Evolutionary conservation across 2,113 vertebrate species (phyloP).

Genomic region (Actinemys pallida): DNA sequence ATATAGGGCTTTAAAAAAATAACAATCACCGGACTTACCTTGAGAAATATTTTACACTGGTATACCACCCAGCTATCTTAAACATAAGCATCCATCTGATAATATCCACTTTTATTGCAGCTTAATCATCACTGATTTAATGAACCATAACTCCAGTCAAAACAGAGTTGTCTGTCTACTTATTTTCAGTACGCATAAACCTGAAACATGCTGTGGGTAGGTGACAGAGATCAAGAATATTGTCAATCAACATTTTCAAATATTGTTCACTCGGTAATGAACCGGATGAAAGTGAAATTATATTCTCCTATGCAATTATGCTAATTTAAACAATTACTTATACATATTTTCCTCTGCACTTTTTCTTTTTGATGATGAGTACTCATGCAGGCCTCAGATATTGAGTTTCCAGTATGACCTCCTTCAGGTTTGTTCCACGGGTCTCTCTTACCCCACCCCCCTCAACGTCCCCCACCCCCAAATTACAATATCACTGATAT

Average conservation of each 20-base stretch:
- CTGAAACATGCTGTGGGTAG: constrained; percentile 69
- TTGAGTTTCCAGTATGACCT: constrained; percentile 34
- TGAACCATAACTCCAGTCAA: constrained; percentile 69
- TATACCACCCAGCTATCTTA: constrained; percentile 39
- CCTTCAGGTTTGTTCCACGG: constrained; percentile 33
- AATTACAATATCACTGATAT: constrained; percentile 8
- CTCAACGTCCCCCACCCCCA: background rate
- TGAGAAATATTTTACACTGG: constrained; percentile 15
- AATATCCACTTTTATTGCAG: constrained; percentile 52
- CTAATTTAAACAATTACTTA: constrained; percentile 53
- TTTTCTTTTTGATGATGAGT: constrained; percentile 50
- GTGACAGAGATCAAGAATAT: constrained; percentile 71
- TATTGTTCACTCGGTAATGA: constrained; percentile 36
- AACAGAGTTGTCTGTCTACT: constrained; percentile 66
- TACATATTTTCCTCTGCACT: constrained; percentile 33
- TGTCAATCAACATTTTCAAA: constrained; percentile 61
- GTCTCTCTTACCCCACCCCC: constrained; percentile 39
- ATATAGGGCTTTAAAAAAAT: background rate
- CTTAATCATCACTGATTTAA: constrained; percentile 55
- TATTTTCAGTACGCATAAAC: constrained; percentile 79
- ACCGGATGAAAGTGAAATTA: constrained; percentile 22
- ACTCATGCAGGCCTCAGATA: constrained; percentile 74
- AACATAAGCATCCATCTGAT: constrained; percentile 27
- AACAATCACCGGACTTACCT: background rate
- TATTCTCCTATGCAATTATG: constrained; percentile 52